Percentiles rank a stretch among this genome's conserved stretches.
Conservation (phyloP, 2,888 invertebrate species). For the Rutpela maculata region DNA sequence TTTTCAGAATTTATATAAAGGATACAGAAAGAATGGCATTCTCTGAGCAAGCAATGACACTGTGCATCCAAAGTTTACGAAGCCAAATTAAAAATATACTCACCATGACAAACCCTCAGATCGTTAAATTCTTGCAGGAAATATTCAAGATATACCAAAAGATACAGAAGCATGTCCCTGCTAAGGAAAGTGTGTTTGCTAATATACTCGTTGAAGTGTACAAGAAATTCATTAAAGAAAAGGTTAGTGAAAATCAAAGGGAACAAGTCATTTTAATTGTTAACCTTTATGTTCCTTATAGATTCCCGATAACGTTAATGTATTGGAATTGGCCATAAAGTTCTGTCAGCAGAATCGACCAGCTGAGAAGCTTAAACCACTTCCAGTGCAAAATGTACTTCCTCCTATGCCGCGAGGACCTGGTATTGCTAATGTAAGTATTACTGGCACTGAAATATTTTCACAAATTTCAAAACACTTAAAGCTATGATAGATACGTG, state of each 20-base stretch:
- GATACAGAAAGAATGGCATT: constrained; percentile 90
- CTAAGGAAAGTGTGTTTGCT: constrained; percentile 79
- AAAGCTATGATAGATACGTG: too few relatives aligned
- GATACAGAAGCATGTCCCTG: constrained; percentile 79
- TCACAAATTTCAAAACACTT: too few relatives aligned
- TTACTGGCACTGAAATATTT: constrained; percentile 37
- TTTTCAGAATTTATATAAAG: constrained; percentile 84
- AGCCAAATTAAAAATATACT: constrained; percentile 77
- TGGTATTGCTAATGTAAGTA: constrained; percentile 58
- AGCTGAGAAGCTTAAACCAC: constrained; percentile 76
- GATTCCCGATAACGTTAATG: constrained; percentile 78
- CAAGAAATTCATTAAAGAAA: constrained; percentile 79
- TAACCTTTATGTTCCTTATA: constrained; percentile 54
- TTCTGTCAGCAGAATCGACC: constrained; percentile 81
- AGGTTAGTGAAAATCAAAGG: constrained; percentile 68
- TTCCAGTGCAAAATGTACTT: constrained; percentile 57
- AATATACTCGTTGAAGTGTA: constrained; percentile 83
- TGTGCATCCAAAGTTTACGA: constrained; percentile 83
- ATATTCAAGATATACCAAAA: constrained; percentile 83
- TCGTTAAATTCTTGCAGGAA: constrained; percentile 75
- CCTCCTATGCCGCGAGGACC: constrained; percentile 57
- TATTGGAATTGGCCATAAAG: constrained; percentile 82
- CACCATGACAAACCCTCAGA: constrained; percentile 67
- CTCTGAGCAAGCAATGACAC: constrained; percentile 85
- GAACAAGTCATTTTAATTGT: constrained; percentile 11